These are phyloP conservation scores for Eupristina koningsbergeri DNA, from an alignment of 1,140 invertebrate genomes.

Conservation along the genomic window DNA sequence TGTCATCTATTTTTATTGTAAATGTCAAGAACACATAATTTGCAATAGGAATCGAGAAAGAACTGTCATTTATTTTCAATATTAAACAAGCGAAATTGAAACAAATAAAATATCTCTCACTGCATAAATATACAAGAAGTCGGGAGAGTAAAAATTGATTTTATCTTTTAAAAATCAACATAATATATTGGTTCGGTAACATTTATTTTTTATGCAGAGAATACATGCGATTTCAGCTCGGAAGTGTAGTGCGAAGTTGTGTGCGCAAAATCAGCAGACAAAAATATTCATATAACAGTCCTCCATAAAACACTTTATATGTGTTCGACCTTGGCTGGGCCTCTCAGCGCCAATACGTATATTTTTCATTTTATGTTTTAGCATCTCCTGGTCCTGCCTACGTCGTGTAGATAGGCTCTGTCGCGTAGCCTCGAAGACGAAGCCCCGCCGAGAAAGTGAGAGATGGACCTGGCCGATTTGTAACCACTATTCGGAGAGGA, in stretches of 20 bases:
- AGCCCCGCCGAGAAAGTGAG: slow-evolving; percentile 34
- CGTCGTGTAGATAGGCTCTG: slow-evolving; percentile 14
- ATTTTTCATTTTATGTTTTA: slow-evolving; percentile 13
- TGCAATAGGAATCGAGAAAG: background rate
- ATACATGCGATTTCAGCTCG: background rate
- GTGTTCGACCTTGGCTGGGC: background rate
- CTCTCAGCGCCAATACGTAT: background rate
- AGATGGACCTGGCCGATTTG: slow-evolving; percentile 39
- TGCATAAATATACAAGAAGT: background rate
- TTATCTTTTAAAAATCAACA: background rate
- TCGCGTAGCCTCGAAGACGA: background rate
- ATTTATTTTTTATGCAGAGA: background rate
- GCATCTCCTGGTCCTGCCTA: background rate
- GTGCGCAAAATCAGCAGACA: slow-evolving; percentile 9
- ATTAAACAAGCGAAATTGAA: background rate
- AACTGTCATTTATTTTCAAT: background rate
- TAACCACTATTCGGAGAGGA: background rate
- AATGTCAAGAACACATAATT: background rate
- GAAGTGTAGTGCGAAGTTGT: background rate
- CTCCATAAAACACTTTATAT: slow-evolving; percentile 15
- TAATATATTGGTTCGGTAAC: background rate
- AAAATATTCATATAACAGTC: slow-evolving; percentile 26
- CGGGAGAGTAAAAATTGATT: background rate
- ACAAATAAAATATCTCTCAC: background rate
- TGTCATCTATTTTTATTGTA: background rate